These are phyloP conservation scores for Agrilus cyanescens DNA, from an alignment of 2,888 invertebrate genomes.

Conservation along the genomic window DNA sequence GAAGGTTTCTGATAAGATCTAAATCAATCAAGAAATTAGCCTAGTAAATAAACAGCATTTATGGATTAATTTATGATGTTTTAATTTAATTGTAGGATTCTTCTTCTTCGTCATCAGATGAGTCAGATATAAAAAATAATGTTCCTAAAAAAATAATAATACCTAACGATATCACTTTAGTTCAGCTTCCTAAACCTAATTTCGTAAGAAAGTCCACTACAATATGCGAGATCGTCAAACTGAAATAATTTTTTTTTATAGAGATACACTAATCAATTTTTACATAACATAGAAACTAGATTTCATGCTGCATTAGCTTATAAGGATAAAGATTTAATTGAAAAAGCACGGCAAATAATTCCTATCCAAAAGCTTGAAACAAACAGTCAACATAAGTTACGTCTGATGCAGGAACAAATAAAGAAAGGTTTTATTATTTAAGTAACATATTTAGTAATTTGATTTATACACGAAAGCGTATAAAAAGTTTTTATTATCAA, in stretches of 20 bases:
- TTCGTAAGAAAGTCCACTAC: not conserved
- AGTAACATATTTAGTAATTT: not conserved
- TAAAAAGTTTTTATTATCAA: no score
- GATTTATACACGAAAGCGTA: no score
- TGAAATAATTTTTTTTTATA: conserved; percentile 12
- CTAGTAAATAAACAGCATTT: no score
- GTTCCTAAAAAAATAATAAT: not conserved
- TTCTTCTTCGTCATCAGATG: no score
- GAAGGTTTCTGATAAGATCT: no score
- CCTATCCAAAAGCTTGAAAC: conserved; percentile 54
- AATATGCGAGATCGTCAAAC: not conserved
- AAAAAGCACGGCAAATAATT: conserved; percentile 51
- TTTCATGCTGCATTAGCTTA: conserved; percentile 38
- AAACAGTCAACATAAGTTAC: conserved; percentile 49
- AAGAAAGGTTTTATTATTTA: conserved; percentile 36
- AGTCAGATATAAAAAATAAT: not conserved
- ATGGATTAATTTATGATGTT: no score
- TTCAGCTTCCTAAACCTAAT: not conserved
- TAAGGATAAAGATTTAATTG: conserved; percentile 54
- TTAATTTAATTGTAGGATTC: no score
- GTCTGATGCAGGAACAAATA: conserved; percentile 47
- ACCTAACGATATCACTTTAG: conserved; percentile 1
- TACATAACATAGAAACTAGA: conserved; percentile 22
- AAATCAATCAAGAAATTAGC: no score
- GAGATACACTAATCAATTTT: conserved; percentile 25